Percentiles rank a stretch among this genome's conserved stretches.
Evolutionary conservation across 2,797 vertebrate genomes (phyloP).

Genomic region (Crocidura indochinensis): DNA sequence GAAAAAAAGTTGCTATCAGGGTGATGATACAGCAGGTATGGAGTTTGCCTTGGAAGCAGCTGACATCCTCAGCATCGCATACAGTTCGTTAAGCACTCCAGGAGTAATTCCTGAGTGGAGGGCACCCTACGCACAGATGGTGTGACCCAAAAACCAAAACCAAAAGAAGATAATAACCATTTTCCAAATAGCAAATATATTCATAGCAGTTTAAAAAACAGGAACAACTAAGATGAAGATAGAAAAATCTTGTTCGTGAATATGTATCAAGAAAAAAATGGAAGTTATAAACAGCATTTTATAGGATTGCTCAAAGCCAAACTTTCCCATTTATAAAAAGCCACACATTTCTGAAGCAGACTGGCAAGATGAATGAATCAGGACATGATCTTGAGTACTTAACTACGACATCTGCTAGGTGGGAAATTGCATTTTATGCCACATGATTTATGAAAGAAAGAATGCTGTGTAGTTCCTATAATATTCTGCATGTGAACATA

Average conservation of each 20-base stretch:
- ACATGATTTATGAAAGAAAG: slow-evolving; percentile 88
- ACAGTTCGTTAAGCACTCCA: too few species aligned
- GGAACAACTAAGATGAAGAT: slow-evolving; percentile 28
- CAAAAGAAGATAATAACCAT: slow-evolving; percentile 56
- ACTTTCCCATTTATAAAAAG: slow-evolving; percentile 81
- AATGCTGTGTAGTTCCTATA: slow-evolving; percentile 85
- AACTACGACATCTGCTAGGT: slow-evolving; percentile 89
- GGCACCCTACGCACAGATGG: too few species aligned
- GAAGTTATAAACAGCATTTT: slow-evolving; percentile 76
- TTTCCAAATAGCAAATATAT: slow-evolving; percentile 9
- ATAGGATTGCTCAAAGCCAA: slow-evolving; percentile 69
- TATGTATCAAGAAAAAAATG: slow-evolving; percentile 53
- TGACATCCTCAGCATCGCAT: too few species aligned
- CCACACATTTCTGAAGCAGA: slow-evolving; percentile 85
- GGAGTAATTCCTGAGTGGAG: too few species aligned
- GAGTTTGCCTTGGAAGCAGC: too few species aligned
- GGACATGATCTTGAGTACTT: slow-evolving; percentile 87
- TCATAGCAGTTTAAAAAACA: slow-evolving; percentile 47
- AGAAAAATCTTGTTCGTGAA: slow-evolving; percentile 15
- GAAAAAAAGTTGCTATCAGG: slow-evolving; percentile 51
- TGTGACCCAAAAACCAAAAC: too few species aligned
- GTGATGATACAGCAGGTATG: too few species aligned
- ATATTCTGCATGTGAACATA: slow-evolving; percentile 79
- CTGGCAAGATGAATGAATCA: slow-evolving; percentile 90
- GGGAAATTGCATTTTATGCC: slow-evolving; percentile 86